These are phyloP conservation scores for Cataglyphis altisquamis DNA, from an alignment of 2,888 invertebrate species.

Conservation along the genomic window DNA sequence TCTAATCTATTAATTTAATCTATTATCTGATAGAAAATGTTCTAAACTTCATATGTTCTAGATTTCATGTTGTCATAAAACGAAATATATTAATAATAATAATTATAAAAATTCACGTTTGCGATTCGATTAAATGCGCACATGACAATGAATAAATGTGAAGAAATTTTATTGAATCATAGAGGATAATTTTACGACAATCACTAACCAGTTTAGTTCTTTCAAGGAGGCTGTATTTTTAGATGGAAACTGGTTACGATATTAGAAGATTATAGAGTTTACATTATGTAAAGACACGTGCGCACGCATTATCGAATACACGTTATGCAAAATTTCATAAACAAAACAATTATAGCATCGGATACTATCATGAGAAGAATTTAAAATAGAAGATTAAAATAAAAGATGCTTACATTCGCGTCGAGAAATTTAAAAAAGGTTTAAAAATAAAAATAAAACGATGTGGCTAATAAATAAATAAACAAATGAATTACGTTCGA, in stretches of 20 bases:
- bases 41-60: background rate
- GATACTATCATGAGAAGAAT: background rate
- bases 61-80: conserved; percentile 1
- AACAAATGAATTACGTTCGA: background rate
- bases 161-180: conserved; percentile 57
- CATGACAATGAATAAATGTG: conserved; percentile 58
- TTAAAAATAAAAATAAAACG: background rate
- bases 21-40: conserved; percentile 14
- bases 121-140: conserved; percentile 1
- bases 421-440: background rate
- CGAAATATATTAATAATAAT: background rate
- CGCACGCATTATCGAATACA: conserved; percentile 80
- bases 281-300: conserved; percentile 65
- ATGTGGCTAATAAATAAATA: background rate
- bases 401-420: background rate
- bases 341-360: conserved; percentile 19
- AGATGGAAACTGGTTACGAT: conserved; percentile 53
- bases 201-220: conserved; percentile 69
- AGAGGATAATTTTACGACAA: conserved; percentile 59
- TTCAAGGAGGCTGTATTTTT: conserved; percentile 55
- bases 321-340: conserved; percentile 76
- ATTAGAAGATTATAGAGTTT: conserved; percentile 71
- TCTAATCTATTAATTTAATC: conserved; percentile 3
- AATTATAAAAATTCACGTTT: background rate
- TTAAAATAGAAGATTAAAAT: background rate